Percentiles rank a stretch among this genome's conserved stretches.
phyloP scores from a whole-genome alignment of 2,797 vertebrate species.

The Eulemur coronatus region DNA sequence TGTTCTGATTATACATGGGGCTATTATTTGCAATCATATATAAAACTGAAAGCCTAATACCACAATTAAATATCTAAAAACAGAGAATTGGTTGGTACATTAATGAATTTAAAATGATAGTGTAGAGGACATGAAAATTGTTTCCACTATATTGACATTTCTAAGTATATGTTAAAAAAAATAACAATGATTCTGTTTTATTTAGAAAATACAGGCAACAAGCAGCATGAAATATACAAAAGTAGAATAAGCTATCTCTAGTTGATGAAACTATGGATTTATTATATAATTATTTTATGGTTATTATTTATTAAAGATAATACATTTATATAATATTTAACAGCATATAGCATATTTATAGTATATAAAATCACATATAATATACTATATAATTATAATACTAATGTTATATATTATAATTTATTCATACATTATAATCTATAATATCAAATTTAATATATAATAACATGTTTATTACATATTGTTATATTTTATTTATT shows the following conservation, averaged over 20 bases:
- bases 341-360: background rate
- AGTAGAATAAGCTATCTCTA: background rate
- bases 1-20: background rate
- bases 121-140: background rate
- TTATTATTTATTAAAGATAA: background rate
- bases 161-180: background rate
- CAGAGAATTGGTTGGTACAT: background rate
- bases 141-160: background rate
- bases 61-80: slow-evolving; percentile 6
- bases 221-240: background rate
- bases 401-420: background rate
- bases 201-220: background rate
- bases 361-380: background rate
- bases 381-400: background rate
- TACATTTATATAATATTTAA: background rate
- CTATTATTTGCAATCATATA: background rate
- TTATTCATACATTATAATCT: too few relatives aligned
- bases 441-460: too few relatives aligned
- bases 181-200: background rate
- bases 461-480: background rate
- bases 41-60: background rate
- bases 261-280: background rate
- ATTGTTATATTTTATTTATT: background rate
- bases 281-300: background rate
- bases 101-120: background rate